Conservation (phyloP, 2,888 invertebrate genomes). For the Spilarctia lutea region DNA sequence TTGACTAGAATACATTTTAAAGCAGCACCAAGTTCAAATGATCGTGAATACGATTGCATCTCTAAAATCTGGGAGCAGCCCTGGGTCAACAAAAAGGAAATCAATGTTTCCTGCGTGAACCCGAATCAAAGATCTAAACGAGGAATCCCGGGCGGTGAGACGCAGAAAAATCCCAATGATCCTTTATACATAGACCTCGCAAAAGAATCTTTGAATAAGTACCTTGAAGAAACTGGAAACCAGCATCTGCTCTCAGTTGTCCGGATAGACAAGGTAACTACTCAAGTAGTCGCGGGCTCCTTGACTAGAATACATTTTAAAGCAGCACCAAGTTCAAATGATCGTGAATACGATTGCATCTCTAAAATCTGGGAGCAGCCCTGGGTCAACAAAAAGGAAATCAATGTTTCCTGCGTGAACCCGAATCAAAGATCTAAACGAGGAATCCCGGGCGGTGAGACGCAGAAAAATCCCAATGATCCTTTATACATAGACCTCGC, state of each 20-base stretch:
- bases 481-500: slow-evolving; percentile 34
- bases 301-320: slow-evolving; percentile 43
- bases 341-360: slow-evolving; percentile 40
- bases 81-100: slow-evolving; percentile 1
- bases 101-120: slow-evolving; percentile 12
- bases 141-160: neutral
- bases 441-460: slow-evolving; percentile 34
- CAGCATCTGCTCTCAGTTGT: slow-evolving; percentile 28
- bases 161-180: neutral
- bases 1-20: slow-evolving; percentile 8
- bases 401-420: neutral
- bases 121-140: neutral
- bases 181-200: neutral
- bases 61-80: slow-evolving; percentile 1
- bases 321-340: slow-evolving; percentile 13
- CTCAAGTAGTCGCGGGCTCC: slow-evolving; percentile 46
- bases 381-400: neutral
- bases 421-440: slow-evolving; percentile 44
- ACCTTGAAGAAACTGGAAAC: neutral
- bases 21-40: slow-evolving; percentile 74
- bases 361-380: neutral
- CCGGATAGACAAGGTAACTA: slow-evolving; percentile 39
- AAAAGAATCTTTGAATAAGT: neutral
- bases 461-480: slow-evolving; percentile 42
- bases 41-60: neutral